phyloP scores from a whole-genome alignment of 2,113 vertebrate species.

The Uria lomvia region DNA sequence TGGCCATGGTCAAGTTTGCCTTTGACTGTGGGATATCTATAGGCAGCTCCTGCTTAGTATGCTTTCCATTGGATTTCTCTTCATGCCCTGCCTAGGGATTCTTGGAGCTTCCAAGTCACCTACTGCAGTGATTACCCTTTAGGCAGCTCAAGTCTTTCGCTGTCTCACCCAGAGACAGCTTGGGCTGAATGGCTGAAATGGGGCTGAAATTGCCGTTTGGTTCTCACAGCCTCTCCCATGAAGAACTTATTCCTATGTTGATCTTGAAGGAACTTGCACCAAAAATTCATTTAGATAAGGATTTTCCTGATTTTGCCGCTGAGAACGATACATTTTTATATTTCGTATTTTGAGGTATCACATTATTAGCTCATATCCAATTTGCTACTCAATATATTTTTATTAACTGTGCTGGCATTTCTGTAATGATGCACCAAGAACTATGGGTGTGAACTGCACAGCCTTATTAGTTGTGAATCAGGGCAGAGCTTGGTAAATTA shows the following conservation, averaged over 20 bases:
- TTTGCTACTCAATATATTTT: not conserved
- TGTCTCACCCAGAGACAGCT: not conserved
- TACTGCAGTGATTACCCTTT: not conserved
- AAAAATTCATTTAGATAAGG: not conserved
- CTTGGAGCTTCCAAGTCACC: not conserved
- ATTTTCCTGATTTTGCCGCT: not conserved
- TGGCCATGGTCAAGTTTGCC: not conserved
- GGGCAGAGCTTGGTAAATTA: conserved; percentile 7
- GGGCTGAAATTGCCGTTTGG: not conserved
- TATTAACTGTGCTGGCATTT: not conserved
- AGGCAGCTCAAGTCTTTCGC: not conserved
- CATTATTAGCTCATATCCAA: not conserved
- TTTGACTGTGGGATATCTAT: not conserved
- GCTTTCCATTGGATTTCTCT: not conserved
- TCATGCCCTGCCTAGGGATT: not conserved
- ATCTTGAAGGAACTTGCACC: not conserved
- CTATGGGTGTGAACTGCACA: not conserved
- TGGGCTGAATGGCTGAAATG: not conserved
- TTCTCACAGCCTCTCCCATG: not conserved
- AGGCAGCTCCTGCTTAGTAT: not conserved
- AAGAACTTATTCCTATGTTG: not conserved
- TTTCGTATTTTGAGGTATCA: not conserved
- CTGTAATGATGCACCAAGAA: not conserved
- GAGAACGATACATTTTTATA: not conserved
- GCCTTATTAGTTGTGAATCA: conserved; percentile 17